Percentiles rank a stretch among this genome's conserved stretches.
Conservation (phyloP, 2,888 invertebrate species). For the Philonicus albiceps region DNA sequence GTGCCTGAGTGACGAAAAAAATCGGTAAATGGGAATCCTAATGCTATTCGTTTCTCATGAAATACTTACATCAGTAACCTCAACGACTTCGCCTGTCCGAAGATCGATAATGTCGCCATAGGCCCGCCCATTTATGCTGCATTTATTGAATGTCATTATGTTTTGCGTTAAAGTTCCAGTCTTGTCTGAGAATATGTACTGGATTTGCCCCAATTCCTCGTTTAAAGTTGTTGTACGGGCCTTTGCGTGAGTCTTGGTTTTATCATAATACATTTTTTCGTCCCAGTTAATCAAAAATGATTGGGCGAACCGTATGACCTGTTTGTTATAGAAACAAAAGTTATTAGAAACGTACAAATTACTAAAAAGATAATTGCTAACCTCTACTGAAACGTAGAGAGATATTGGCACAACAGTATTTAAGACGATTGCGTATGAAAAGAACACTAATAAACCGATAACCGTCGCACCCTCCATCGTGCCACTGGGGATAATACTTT, state of each 20-base stretch:
- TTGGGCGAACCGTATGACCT: constrained; percentile 96
- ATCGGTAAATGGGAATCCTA: neutral
- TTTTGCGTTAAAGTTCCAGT: constrained; percentile 99
- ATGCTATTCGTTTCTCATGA: neutral
- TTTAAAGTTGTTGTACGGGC: constrained; percentile 97
- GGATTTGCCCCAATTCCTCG: constrained; percentile 98
- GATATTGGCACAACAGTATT: constrained; percentile 99
- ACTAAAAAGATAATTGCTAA: constrained; percentile 57
- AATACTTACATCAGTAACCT: constrained; percentile 79
- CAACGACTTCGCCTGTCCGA: constrained; percentile 84
- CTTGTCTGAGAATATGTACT: constrained; percentile 99
- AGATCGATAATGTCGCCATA: constrained; percentile 94
- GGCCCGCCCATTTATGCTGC: constrained; percentile 89
- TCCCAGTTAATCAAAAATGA: constrained; percentile 99
- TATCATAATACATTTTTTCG: constrained; percentile 94
- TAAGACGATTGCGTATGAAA: constrained; percentile 98
- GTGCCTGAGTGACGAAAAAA: constrained; percentile 38
- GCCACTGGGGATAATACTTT: constrained; percentile 86
- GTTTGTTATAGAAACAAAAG: neutral
- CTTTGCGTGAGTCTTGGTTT: constrained; percentile 89
- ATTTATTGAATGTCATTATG: constrained; percentile 99
- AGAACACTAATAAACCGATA: constrained; percentile 95
- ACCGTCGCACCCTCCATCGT: constrained; percentile 85
- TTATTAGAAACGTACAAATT: neutral
- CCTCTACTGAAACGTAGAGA: constrained; percentile 95